Evolutionary conservation across 2,113 vertebrate species (phyloP).

Genomic region (Micronycteris hirsuta): DNA sequence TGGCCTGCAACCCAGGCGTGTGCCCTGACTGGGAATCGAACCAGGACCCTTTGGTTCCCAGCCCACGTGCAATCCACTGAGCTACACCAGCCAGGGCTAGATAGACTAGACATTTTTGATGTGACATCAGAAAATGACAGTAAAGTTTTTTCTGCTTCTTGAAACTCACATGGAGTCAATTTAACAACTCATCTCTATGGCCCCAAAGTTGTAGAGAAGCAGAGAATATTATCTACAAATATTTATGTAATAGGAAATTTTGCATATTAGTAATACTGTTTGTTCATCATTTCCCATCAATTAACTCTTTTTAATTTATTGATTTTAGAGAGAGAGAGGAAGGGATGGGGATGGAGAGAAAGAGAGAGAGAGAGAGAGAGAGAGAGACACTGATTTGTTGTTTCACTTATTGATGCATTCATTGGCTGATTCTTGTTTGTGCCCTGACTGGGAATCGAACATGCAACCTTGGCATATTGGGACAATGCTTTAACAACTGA

Average conservation of each 20-base stretch:
- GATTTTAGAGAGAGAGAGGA: slow-evolving; percentile 67
- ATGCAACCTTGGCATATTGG: too few species aligned
- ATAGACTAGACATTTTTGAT: slow-evolving; percentile 92
- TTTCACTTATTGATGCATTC: too few species aligned
- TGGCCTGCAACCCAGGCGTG: too few species aligned
- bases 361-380: not conserved
- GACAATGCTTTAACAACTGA: too few species aligned
- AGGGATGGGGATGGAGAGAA: too few species aligned
- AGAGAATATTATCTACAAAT: slow-evolving; percentile 82
- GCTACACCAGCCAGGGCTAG: too few species aligned
- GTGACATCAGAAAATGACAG: slow-evolving; percentile 94
- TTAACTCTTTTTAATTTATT: slow-evolving; percentile 77
- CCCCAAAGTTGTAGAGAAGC: slow-evolving; percentile 84
- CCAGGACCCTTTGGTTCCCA: too few species aligned
- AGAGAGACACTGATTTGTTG: not conserved
- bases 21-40: too few species aligned
- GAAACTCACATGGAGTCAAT: slow-evolving; percentile 81
- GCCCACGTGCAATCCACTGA: too few species aligned
- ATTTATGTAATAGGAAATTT: slow-evolving; percentile 84
- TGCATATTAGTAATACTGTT: slow-evolving; percentile 85
- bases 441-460: too few species aligned
- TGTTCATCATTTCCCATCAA: slow-evolving; percentile 82
- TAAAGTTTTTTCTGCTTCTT: slow-evolving; percentile 79
- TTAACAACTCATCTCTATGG: slow-evolving; percentile 79
- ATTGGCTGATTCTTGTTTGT: not conserved